These are phyloP conservation scores for Balaenoptera acutorostrata DNA, from an alignment of 2,113 vertebrate species.

Conservation along the genomic window DNA sequence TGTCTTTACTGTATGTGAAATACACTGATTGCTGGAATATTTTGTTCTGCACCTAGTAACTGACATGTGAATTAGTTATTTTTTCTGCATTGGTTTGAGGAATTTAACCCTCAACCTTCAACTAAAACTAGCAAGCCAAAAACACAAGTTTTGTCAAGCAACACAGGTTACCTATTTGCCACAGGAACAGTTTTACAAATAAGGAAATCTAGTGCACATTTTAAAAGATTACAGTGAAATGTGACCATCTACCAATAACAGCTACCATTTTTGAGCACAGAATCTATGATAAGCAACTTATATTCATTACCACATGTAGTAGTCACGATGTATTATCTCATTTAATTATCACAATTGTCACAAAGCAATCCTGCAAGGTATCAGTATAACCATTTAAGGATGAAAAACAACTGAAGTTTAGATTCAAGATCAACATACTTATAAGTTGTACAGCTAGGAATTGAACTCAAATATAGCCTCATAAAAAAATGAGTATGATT, in stretches of 20 bases:
- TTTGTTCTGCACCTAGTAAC: background rate
- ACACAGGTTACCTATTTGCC: background rate
- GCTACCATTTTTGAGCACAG: conserved; percentile 3
- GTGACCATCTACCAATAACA: background rate
- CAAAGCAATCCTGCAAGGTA: background rate
- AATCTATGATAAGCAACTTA: background rate
- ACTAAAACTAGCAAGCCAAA: background rate
- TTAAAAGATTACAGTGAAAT: conserved; percentile 10
- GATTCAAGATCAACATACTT: background rate
- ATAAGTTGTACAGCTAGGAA: background rate
- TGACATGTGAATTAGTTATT: background rate
- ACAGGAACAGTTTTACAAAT: background rate
- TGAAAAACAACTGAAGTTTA: conserved; percentile 13
- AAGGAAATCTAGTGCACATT: background rate
- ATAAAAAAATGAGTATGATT: background rate
- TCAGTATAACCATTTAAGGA: background rate
- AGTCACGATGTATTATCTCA: background rate
- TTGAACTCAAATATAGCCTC: background rate
- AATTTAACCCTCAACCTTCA: background rate
- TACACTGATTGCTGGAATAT: conserved; percentile 10
- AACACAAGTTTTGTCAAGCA: background rate
- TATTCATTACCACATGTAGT: background rate
- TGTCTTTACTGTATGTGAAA: background rate
- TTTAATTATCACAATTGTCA: conserved; percentile 13
- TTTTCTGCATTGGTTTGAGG: background rate